phyloP scores from a whole-genome alignment of 2,797 vertebrate species.

The Zalophus californianus region DNA sequence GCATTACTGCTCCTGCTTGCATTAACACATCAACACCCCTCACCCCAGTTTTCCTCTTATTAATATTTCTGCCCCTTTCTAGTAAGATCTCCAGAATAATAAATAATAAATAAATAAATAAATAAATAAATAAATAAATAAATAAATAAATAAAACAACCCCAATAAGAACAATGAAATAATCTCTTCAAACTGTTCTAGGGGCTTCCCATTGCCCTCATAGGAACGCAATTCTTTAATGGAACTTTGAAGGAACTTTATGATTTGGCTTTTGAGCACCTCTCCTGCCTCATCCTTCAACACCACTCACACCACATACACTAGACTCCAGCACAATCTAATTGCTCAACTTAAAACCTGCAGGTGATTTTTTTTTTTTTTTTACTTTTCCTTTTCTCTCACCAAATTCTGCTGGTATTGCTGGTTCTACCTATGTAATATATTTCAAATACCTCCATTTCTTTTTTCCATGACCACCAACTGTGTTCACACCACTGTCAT shows the following conservation, averaged over 20 bases:
- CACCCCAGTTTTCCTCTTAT: not conserved
- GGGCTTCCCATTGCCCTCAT: not conserved
- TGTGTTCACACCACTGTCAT: not conserved
- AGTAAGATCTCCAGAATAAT: not conserved
- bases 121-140: too few species aligned
- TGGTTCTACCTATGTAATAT: not conserved
- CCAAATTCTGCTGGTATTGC: not conserved
- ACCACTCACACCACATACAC: not conserved
- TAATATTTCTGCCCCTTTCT: not conserved
- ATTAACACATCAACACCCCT: not conserved
- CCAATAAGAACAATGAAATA: not conserved
- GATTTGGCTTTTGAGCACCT: not conserved
- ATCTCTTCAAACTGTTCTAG: not conserved
- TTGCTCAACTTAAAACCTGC: not conserved
- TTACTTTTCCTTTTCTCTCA: not conserved
- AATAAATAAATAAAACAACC: not conserved
- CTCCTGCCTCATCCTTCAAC: not conserved
- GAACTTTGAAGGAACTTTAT: not conserved
- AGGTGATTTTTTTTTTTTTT: not conserved
- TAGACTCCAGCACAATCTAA: not conserved
- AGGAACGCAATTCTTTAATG: not conserved
- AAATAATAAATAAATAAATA: too few species aligned
- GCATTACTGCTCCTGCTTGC: fast-evolving
- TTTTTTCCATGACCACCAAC: not conserved
- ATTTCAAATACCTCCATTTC: not conserved